These are phyloP conservation scores for Apis laboriosa DNA, from an alignment of 1,140 invertebrate genomes.

Conservation along the genomic window DNA sequence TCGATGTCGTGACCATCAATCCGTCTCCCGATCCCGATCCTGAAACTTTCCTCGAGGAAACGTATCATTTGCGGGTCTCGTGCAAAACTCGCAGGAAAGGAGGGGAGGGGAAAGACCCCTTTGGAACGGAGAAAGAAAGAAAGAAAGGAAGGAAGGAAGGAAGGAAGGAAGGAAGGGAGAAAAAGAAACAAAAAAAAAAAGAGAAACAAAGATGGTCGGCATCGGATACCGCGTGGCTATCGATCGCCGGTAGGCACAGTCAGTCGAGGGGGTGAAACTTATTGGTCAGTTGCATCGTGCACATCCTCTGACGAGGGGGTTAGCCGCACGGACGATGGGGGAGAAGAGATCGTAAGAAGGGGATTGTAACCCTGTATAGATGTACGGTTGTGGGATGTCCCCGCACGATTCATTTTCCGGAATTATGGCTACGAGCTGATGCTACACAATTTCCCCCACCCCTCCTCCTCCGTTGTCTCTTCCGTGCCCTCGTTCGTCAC, in stretches of 20 bases:
- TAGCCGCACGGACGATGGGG: slow-evolving; percentile 51
- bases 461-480: background rate
- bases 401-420: slow-evolving; percentile 60
- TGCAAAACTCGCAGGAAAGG: slow-evolving; percentile 3
- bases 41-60: slow-evolving; percentile 35
- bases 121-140: too few relatives aligned
- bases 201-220: slow-evolving; percentile 50
- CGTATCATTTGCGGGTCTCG: slow-evolving; percentile 58
- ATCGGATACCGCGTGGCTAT: slow-evolving; percentile 62
- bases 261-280: slow-evolving; percentile 62
- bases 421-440: slow-evolving; percentile 61
- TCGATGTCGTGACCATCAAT: slow-evolving; percentile 36
- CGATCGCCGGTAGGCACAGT: slow-evolving; percentile 56
- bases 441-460: slow-evolving; percentile 36
- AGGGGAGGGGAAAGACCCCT: too few relatives aligned
- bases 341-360: slow-evolving; percentile 41
- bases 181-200: slow-evolving; percentile 31
- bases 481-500: background rate
- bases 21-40: background rate
- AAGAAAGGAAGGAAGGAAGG: too few relatives aligned
- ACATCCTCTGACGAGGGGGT: slow-evolving; percentile 65
- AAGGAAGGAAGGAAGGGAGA: background rate
- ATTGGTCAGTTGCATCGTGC: slow-evolving; percentile 70
- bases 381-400: slow-evolving; percentile 54
- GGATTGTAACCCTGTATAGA: slow-evolving; percentile 57